Evolutionary conservation across 1,140 invertebrate genomes (phyloP), one percentile per base, ranked within the genome.

Genomic region (Aphelinus certus): DNA sequence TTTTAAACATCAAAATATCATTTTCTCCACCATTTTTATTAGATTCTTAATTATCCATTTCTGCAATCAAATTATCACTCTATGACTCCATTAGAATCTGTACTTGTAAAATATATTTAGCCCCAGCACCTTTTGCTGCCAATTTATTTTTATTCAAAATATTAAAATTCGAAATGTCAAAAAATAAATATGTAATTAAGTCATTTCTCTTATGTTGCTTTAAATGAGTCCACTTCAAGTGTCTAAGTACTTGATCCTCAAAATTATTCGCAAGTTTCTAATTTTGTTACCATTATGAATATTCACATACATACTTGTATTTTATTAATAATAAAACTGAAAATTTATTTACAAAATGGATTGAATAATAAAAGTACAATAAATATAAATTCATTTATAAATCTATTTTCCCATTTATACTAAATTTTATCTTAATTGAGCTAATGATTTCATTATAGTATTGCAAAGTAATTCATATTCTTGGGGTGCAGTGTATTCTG

Each of bases 401-500:
- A 68, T 10, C 9, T 60, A 51, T 49, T 69, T 62, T 66, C 43
- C 26, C 26, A 60, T 76, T 77, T 75, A 68, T 7, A 76, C 53
- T 3, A 62, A 26, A 26, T 67, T 7, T 67, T 76, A 74, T 55
- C 61, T 77, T 63, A 75, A 49, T 58, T 58, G 42, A 68, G 58
- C 57, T 57, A 76, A 62, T 26, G 75, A 71, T 63, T 67, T 67
- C 46, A 72, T 56, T 62, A 76, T 76, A 56, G 6, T 47, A 62
- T 76, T 65, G 83, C 93, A 94, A 73, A 94, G 86, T 58, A 85
- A 87, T 56, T 89, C 87, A 57, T 94, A 93, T 87, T 94, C 90
- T 77, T 91, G 85, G 77, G 91, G 88, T 71, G 88, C 88, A 78
- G 93, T 90, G 81, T 92, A 91, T 88, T 97, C 95, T 62, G 93